These are phyloP conservation scores for Podilymbus podiceps DNA, from an alignment of 2,113 vertebrate genomes.

Conservation along the genomic window DNA sequence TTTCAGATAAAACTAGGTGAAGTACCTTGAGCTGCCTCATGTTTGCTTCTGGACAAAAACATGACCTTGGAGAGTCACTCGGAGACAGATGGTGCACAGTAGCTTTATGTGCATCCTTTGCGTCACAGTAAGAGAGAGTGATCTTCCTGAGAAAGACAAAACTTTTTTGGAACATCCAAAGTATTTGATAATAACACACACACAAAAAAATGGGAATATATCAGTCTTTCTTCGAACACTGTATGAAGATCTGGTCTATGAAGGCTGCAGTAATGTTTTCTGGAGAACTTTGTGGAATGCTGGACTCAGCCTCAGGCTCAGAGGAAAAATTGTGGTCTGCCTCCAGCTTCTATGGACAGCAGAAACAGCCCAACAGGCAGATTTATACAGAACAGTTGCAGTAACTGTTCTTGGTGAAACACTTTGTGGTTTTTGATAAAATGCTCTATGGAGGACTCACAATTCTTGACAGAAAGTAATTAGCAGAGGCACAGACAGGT, in stretches of 20 bases:
- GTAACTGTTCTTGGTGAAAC: not conserved
- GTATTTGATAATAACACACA: not conserved
- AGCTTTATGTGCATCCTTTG: not conserved
- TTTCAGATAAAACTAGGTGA: not conserved
- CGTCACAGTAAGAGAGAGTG: not conserved
- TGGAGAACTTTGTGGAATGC: rapidly evolving
- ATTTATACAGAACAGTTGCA: not conserved
- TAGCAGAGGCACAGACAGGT: not conserved
- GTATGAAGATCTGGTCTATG: not conserved
- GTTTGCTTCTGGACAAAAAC: not conserved
- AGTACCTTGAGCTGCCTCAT: not conserved
- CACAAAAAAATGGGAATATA: not conserved
- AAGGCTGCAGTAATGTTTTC: not conserved
- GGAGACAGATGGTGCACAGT: not conserved
- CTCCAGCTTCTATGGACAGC: not conserved
- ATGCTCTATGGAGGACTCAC: no score
- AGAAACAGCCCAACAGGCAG: not conserved
- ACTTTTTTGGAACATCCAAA: not conserved
- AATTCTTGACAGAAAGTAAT: not conserved
- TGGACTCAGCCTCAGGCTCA: not conserved
- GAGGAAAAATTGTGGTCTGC: not conserved
- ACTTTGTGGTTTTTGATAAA: not conserved
- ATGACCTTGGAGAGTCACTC: not conserved
- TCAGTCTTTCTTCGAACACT: not conserved
- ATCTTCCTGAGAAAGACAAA: not conserved